A percentile compares a stretch with the other conserved stretches of the same genome.
phyloP scores from a whole-genome alignment of 2,113 vertebrate genomes.

The Channa maculata region DNA sequence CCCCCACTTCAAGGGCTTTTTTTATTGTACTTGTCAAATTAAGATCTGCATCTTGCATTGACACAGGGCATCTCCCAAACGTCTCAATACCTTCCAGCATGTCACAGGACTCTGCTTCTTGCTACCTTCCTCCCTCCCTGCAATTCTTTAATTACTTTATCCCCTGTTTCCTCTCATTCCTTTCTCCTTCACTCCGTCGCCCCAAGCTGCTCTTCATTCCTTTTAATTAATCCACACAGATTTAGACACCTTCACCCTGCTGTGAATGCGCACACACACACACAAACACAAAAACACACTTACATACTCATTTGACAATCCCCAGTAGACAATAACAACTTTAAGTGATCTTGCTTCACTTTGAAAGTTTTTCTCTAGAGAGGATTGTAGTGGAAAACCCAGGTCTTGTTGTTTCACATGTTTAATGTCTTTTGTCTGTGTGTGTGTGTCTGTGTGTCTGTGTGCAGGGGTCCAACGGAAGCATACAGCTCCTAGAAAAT shows the following conservation, averaged over 20 bases:
- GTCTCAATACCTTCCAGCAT: conserved; percentile 56
- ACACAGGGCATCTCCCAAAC: conserved; percentile 43
- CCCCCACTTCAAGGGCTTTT: conserved; percentile 1
- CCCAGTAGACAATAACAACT: conserved; percentile 52
- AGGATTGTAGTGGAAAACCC: conserved; percentile 17
- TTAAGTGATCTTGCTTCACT: conserved; percentile 57
- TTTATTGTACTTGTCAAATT: conserved; percentile 14
- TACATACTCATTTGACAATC: conserved; percentile 26
- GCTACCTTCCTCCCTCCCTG: conserved; percentile 48
- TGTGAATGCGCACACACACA: conserved; percentile 48
- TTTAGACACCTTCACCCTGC: conserved; percentile 74
- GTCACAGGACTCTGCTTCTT: conserved; percentile 53
- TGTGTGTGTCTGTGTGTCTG: conserved; percentile 77
- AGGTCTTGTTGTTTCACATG: conserved; percentile 25
- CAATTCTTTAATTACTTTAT: conserved; percentile 75
- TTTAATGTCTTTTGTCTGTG: conserved; percentile 69
- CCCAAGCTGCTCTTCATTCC: conserved; percentile 73
- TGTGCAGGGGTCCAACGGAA: conserved; percentile 82
- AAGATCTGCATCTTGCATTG: conserved; percentile 19
- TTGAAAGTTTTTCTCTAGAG: conserved; percentile 56
- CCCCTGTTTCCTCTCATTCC: conserved; percentile 70
- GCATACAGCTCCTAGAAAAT: conserved; percentile 95
- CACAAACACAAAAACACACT: conserved; percentile 8
- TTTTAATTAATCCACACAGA: conserved; percentile 83
- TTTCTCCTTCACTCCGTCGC: conserved; percentile 74